Conservation (phyloP, 2,113 vertebrate genomes). For the Pteruthius melanotis region DNA sequence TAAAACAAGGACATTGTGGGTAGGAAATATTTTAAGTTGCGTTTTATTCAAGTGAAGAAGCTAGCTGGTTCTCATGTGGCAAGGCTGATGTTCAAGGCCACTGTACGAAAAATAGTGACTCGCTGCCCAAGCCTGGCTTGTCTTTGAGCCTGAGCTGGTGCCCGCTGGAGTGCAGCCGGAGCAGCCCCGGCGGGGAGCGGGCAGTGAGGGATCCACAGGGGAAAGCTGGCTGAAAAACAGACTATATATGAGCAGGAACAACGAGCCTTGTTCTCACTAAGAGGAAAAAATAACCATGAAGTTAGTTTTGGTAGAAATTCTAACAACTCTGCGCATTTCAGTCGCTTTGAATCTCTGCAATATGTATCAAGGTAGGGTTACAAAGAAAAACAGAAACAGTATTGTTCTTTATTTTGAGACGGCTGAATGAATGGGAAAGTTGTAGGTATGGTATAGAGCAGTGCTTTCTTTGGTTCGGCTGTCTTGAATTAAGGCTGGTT, state of each 20-base stretch:
- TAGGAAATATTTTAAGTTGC: neutral
- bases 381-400: neutral
- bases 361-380: neutral
- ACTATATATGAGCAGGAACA: neutral
- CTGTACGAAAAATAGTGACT: neutral
- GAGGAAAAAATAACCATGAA: accelerated
- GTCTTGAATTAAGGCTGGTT: neutral
- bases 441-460: neutral
- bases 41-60: neutral
- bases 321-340: neutral
- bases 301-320: neutral
- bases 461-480: neutral
- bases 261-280: neutral
- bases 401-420: neutral
- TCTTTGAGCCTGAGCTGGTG: neutral
- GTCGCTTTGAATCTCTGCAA: neutral
- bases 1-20: neutral
- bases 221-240: neutral
- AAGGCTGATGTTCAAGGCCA: slow-evolving; percentile 52
- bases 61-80: neutral
- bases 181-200: neutral
- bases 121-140: neutral
- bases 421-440: neutral
- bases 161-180: neutral
- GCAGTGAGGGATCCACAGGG: neutral